Base-by-base conservation (phyloP, 2,797 vertebrate genomes). In the Heliangelus exortis region DNA sequence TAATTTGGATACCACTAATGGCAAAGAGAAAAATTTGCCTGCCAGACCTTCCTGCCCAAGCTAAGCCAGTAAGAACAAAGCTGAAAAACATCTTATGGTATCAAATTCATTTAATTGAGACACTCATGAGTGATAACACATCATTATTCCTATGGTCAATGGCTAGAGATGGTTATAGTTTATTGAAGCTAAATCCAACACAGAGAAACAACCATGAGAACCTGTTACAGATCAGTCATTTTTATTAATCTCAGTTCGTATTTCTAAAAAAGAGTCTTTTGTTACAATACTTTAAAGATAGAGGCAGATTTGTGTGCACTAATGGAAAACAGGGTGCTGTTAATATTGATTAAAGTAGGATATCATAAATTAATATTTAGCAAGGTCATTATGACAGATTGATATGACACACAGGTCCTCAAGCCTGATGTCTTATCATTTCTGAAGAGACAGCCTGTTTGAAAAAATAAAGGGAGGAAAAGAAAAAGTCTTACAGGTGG, bases 371-470 rank as follows among this genome's bases (percentile, higher is more conserved):
- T 96, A 97, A 96, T 96, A 97, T 91, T 93, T 91, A 97, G 95
- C 94, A 97, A 97, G 96, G 97, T 97, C 97, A 96, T 92, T 80
- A 96, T 92, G 96, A 97, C 96, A 97, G 96, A 96, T 73, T 89
- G 87, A 94, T 96, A 93, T 89, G 95, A 95, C 91, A 96, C 51
- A 53, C 50, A 97, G 94, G 95, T 95, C 95, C 96, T 95, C 84
- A 65, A 96, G 96, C 84, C 95, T 96, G 94, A 96, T 94, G 94
- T 93, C 91, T 95, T 95, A 93, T 93, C 92, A 87, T 93, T 95
- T 95, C 93, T 96, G 93, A 95, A 94, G 92, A 97, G 94, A 96
- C 92, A 96, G 95, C 73, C 93, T 96, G 96, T 77, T 97, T 89
- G 76, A 90, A 91, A 92, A 94, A 95, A 62, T 72, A 92, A 89